phyloP scores from a whole-genome alignment of 1,140 invertebrate genomes.

The Lasaia peninsularis region DNA sequence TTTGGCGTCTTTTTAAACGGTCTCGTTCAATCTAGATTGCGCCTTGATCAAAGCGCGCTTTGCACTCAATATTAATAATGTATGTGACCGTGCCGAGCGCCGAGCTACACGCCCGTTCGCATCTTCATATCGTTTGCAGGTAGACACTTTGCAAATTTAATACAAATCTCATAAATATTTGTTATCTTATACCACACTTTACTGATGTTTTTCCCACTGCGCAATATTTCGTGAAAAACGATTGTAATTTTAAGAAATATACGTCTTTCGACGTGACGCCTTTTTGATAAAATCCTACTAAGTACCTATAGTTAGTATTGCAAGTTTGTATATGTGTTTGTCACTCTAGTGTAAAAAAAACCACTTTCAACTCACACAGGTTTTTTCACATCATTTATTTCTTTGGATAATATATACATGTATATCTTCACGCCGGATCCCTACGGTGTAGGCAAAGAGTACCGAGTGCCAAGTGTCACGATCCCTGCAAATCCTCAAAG shows the following conservation, averaged over 20 bases:
- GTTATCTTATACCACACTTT: not conserved
- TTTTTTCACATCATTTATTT: too few species aligned
- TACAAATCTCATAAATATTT: constrained; percentile 11
- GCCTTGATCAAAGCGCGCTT: not conserved
- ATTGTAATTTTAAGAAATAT: not conserved
- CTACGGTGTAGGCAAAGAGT: too few species aligned
- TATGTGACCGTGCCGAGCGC: constrained; percentile 19
- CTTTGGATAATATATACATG: too few species aligned
- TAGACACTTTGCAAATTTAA: constrained; percentile 4
- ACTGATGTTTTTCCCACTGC: not conserved
- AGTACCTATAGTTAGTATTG: too few species aligned
- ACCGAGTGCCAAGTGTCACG: too few species aligned
- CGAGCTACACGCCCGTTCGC: not conserved
- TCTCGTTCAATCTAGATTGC: not conserved
- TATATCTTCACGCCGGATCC: too few species aligned
- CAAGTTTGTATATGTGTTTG: too few species aligned
- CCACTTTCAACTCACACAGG: too few species aligned
- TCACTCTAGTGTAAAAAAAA: too few species aligned
- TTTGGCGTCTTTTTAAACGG: not conserved
- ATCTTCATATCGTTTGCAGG: constrained; percentile 12
- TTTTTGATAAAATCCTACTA: too few species aligned
- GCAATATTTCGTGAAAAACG: not conserved
- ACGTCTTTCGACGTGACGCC: not conserved
- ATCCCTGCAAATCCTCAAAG: too few species aligned
- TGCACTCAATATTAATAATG: constrained; percentile 31